Conservation (phyloP, 1,140 invertebrate species). For the Octopus sinensis region DNA sequence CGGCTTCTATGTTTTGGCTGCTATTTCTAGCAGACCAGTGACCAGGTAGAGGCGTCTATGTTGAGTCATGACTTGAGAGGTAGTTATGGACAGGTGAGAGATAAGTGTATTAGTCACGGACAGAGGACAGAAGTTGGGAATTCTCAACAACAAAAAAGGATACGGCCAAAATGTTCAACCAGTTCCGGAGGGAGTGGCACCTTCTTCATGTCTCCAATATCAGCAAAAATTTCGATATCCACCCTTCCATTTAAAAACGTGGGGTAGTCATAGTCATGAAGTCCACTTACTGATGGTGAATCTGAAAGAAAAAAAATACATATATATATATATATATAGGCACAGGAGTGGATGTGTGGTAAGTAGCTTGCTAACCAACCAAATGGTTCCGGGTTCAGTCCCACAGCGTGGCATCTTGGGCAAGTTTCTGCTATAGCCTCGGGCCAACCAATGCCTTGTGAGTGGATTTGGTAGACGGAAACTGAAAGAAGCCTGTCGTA, state of each 20-base stretch:
- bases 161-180: constrained; percentile 89
- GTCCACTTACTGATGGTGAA: constrained; percentile 75
- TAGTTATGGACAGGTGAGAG: too few species aligned
- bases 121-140: too few species aligned
- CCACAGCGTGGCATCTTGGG: background rate
- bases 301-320: constrained; percentile 35
- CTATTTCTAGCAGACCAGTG: too few species aligned
- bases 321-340: too few species aligned
- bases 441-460: too few species aligned
- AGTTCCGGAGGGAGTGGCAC: constrained; percentile 87
- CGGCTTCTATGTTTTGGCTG: too few species aligned
- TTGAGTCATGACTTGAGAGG: too few species aligned
- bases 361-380: background rate
- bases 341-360: background rate
- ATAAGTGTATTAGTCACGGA: too few species aligned
- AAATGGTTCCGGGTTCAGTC: background rate
- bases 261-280: constrained; percentile 87
- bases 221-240: constrained; percentile 61
- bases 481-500: too few species aligned
- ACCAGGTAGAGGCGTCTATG: too few species aligned
- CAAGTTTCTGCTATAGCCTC: background rate
- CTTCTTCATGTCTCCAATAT: constrained; percentile 77
- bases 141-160: constrained; percentile 60
- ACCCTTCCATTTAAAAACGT: constrained; percentile 67
- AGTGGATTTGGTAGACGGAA: too few species aligned